A percentile compares a stretch with the other conserved stretches of the same genome.
These are phyloP conservation scores for Tribolium madens DNA, from an alignment of 1,140 invertebrate genomes.

Conservation along the genomic window DNA sequence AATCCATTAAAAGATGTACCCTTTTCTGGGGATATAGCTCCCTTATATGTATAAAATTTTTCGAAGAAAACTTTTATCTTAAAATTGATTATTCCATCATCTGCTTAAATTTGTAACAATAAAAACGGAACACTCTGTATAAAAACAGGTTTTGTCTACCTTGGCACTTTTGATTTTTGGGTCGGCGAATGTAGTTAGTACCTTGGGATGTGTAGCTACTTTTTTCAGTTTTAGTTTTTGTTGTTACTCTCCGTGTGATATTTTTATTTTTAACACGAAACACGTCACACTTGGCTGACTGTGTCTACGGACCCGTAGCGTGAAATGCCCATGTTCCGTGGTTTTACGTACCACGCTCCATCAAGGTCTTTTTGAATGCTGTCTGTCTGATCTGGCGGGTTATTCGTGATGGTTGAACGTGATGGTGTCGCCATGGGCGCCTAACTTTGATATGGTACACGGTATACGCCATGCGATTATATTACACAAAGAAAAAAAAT, in stretches of 20 bases:
- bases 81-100: too few relatives aligned
- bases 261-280: slow-evolving; percentile 39
- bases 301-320: slow-evolving; percentile 47
- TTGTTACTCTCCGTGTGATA: slow-evolving; percentile 16
- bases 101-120: too few relatives aligned
- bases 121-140: too few relatives aligned
- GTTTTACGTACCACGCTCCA: slow-evolving; percentile 42
- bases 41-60: too few relatives aligned
- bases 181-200: not conserved
- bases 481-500: not conserved
- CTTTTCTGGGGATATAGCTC: too few relatives aligned
- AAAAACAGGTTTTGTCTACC: too few relatives aligned
- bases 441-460: too few relatives aligned
- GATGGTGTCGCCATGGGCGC: slow-evolving; percentile 12
- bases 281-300: slow-evolving; percentile 37
- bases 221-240: not conserved
- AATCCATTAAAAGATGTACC: too few relatives aligned
- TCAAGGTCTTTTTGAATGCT: slow-evolving; percentile 44
- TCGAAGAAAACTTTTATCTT: too few relatives aligned
- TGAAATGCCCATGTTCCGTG: slow-evolving; percentile 39
- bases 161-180: not conserved
- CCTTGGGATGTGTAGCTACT: not conserved
- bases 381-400: slow-evolving; percentile 32
- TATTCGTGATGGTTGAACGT: slow-evolving; percentile 25
- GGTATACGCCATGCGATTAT: not conserved